Conservation (phyloP, 1,140 invertebrate species). For the Mactra quadrangularis region DNA sequence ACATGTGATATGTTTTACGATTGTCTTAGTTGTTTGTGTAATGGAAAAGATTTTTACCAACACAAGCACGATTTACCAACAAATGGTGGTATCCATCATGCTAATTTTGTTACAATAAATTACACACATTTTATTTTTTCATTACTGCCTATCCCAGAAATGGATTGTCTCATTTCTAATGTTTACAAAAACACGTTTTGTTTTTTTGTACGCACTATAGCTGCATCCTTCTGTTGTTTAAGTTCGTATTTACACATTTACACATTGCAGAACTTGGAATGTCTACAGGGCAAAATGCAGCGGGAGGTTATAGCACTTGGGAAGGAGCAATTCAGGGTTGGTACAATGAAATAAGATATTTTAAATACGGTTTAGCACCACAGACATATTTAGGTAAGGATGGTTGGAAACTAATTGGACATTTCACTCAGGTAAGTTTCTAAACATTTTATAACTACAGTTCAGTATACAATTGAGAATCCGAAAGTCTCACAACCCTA, state of each 20-base stretch:
- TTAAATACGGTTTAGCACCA: constrained; percentile 68
- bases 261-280: constrained; percentile 62
- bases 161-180: too few species aligned
- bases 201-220: too few species aligned
- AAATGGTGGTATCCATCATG: constrained; percentile 65
- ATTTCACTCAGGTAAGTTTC: constrained; percentile 74
- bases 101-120: not conserved
- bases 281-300: constrained; percentile 75
- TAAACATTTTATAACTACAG: not conserved
- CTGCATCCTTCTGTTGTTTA: not conserved
- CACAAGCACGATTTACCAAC: too few species aligned
- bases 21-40: too few species aligned
- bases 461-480: not conserved
- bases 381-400: constrained; percentile 68
- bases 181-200: too few species aligned
- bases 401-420: constrained; percentile 72
- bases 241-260: not conserved
- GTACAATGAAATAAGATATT: constrained; percentile 73
- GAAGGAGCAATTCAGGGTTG: constrained; percentile 68
- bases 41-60: too few species aligned
- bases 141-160: too few species aligned
- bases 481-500: not conserved
- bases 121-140: not conserved
- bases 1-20: too few species aligned
- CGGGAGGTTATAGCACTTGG: constrained; percentile 71